Conservation (phyloP, 2,797 vertebrate genomes). For the Microctenopoma stevenorrisi region DNA sequence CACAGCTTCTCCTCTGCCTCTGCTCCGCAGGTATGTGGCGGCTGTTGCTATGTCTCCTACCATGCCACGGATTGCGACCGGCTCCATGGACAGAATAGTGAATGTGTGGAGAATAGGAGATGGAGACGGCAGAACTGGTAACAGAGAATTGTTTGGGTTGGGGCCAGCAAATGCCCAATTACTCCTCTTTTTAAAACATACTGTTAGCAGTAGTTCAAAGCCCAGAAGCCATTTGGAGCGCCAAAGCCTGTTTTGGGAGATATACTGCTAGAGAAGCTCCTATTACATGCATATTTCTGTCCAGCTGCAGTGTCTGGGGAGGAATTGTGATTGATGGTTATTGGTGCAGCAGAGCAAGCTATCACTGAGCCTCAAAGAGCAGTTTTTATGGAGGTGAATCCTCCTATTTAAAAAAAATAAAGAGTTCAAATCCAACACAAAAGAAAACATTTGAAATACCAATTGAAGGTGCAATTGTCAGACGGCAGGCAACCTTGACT, state of each 20-base stretch:
- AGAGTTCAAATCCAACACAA: constrained; percentile 37
- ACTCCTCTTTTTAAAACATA: constrained; percentile 27
- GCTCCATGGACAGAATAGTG: constrained; percentile 92
- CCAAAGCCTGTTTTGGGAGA: constrained; percentile 46
- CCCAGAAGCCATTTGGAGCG: constrained; percentile 44
- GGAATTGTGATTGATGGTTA: constrained; percentile 59
- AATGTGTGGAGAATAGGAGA: constrained; percentile 87
- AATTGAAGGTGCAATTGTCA: constrained; percentile 50
- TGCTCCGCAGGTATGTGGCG: constrained; percentile 87
- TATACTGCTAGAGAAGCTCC: constrained; percentile 45
- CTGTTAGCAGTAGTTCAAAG: constrained; percentile 34
- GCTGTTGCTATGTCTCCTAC: constrained; percentile 87
- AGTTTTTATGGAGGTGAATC: constrained; percentile 46
- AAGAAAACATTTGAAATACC: constrained; percentile 50
- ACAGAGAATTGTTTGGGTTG: constrained; percentile 29
- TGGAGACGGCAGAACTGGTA: constrained; percentile 58
- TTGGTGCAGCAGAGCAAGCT: constrained; percentile 48
- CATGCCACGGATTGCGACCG: constrained; percentile 86
- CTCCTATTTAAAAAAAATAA: constrained; percentile 19
- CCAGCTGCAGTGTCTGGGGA: constrained; percentile 35
- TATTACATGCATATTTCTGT: constrained; percentile 40
- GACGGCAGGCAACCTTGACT: constrained; percentile 55
- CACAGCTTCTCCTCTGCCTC: constrained; percentile 21
- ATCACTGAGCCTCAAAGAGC: constrained; percentile 46
- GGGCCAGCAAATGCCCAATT: constrained; percentile 36